Conservation (phyloP, 2,888 invertebrate species). For the Morpho deidamia region DNA sequence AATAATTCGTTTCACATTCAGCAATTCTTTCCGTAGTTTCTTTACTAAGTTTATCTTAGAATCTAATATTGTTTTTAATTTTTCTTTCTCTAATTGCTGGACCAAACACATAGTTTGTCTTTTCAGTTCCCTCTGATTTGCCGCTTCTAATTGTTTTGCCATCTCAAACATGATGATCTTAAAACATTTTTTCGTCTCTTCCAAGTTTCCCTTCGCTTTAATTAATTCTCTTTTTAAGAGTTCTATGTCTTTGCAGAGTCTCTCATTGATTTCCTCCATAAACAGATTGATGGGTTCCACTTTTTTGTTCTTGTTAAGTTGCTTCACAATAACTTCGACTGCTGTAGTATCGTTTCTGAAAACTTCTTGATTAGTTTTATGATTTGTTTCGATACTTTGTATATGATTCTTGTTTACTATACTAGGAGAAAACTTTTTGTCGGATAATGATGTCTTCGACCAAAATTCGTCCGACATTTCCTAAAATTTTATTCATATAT, state of each 20-base stretch:
- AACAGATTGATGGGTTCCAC: slow-evolving; percentile 4
- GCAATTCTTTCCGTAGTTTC: slow-evolving; percentile 51
- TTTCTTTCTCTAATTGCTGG: slow-evolving; percentile 58
- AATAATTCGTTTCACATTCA: slow-evolving; percentile 42
- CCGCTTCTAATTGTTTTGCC: slow-evolving; percentile 46
- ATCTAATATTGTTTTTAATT: slow-evolving; percentile 45
- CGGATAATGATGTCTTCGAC: slow-evolving; percentile 29
- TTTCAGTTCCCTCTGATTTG: slow-evolving; percentile 44
- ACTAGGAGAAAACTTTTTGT: slow-evolving; percentile 26
- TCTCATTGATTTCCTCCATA: slow-evolving; percentile 7
- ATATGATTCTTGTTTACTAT: slow-evolving; percentile 28
- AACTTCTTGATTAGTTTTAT: slow-evolving; percentile 40
- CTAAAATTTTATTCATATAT: background rate
- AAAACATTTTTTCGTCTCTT: slow-evolving; percentile 38
- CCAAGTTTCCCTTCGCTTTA: slow-evolving; percentile 35
- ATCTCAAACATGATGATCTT: slow-evolving; percentile 44
- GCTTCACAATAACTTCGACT: slow-evolving; percentile 59
- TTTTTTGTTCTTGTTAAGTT: slow-evolving; percentile 38
- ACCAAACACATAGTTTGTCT: slow-evolving; percentile 39
- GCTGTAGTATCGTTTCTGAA: slow-evolving; percentile 59
- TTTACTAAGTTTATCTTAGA: slow-evolving; percentile 45
- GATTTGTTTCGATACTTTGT: slow-evolving; percentile 1
- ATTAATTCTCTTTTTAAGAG: slow-evolving; percentile 40
- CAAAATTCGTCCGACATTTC: slow-evolving; percentile 32
- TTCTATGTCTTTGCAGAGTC: slow-evolving; percentile 37